A percentile compares a stretch with the other conserved stretches of the same genome.
phyloP scores from a whole-genome alignment of 2,797 vertebrate species.

The Helarctos malayanus region DNA sequence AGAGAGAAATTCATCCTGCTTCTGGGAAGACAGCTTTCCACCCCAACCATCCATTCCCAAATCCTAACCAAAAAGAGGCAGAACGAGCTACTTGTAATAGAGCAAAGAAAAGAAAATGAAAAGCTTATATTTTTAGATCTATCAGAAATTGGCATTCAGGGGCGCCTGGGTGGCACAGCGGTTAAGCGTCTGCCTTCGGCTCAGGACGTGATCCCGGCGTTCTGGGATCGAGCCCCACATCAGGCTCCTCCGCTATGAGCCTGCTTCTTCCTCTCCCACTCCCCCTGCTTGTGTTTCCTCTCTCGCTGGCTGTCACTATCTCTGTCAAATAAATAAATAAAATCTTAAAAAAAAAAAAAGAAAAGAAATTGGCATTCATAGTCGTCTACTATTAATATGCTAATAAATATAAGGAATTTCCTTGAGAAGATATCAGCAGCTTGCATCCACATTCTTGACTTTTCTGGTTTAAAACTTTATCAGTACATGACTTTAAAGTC shows the following conservation, averaged over 20 bases:
- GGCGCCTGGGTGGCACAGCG: no score
- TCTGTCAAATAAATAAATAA: no score
- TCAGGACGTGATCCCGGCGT: no score
- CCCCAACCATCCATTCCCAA: neutral
- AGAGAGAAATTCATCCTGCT: neutral
- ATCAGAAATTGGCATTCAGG: neutral
- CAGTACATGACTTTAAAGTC: neutral
- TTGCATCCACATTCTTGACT: neutral
- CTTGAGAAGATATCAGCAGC: neutral
- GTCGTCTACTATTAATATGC: neutral
- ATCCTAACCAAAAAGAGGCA: neutral
- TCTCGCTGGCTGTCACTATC: no score
- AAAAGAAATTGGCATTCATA: neutral
- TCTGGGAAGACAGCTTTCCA: neutral
- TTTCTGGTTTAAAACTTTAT: neutral
- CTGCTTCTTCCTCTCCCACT: no score
- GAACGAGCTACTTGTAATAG: neutral
- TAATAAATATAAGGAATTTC: neutral
- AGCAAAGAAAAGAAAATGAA: neutral
- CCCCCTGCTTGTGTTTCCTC: no score
- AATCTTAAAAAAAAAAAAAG: no score
- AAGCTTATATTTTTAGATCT: neutral
- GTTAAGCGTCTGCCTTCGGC: no score
- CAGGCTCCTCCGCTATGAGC: no score
- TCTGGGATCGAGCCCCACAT: no score